Evolutionary conservation across 2,797 vertebrate species (phyloP).

Genomic region (Prionace glauca): DNA sequence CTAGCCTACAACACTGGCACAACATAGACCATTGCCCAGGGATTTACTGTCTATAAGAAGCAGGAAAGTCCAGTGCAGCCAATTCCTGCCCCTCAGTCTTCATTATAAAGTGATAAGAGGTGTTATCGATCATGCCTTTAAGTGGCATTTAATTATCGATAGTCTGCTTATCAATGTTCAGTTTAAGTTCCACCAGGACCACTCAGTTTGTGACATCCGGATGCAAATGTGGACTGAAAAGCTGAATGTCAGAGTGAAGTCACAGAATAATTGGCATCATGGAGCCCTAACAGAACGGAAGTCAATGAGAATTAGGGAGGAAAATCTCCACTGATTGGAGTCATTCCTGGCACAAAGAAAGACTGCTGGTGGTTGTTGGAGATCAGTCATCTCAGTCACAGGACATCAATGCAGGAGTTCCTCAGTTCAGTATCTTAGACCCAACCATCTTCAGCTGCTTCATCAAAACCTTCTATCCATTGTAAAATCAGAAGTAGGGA

Average conservation of each 20-base stretch:
- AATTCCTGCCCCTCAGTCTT: background rate
- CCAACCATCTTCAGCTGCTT: background rate
- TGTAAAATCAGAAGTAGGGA: background rate
- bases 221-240: too few relatives aligned
- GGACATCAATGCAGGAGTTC: background rate
- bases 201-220: too few relatives aligned
- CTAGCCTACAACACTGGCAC: background rate
- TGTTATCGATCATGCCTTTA: background rate
- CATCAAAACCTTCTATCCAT: background rate
- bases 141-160: background rate
- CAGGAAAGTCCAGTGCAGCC: background rate
- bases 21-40: background rate
- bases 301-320: background rate
- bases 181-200: background rate
- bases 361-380: too few relatives aligned
- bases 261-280: too few relatives aligned
- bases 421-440: background rate
- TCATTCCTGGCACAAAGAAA: background rate
- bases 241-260: too few relatives aligned
- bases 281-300: background rate
- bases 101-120: background rate
- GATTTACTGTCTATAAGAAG: background rate
- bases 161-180: background rate
- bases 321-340: background rate
- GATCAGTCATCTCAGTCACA: too few relatives aligned